Base-by-base conservation (phyloP, 2,113 vertebrate species). In the Machaerirhynchus nigripectus region DNA sequence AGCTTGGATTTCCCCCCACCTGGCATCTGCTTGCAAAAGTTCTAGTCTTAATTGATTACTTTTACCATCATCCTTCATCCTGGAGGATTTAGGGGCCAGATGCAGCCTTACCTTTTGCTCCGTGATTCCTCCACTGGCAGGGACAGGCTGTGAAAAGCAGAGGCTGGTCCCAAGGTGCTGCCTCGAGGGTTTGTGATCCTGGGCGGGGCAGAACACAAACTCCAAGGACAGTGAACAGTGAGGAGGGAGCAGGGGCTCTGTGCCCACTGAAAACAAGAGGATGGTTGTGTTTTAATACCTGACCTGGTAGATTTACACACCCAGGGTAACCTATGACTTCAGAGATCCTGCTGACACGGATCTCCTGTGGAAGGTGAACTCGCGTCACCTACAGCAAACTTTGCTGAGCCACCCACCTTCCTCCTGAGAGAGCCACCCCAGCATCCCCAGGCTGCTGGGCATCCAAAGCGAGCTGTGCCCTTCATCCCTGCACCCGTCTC, bases 281-380 rank as follows among this genome's bases (percentile, higher is more conserved):
- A 21, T 5, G 13, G 30, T 2, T 1, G 0, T 46, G 65, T 52
- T 84, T 81, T 69, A 60, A 78, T 40, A 49, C 1, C 24, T 88
- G 52, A n/a, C 16, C 16, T 44, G 33, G 14, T 49, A 69, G 37
- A 44, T 61, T 84, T 49, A 49, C n/a, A 57, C 24, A 44, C 2
- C 5, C 9, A 18, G 31, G 5, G 3, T 61, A 39, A 33, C 10
- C 33, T 22, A 47, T 0, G 0, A 23, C n/a, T 78, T 61, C n/a
- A 85, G 56, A 40, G 13, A 10, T 68, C 57, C 56, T 59, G 35
- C 49, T 86, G 30, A 69, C 35, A 40, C 0, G 0, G 20, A 59
- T 33, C 11, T 71, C n/a, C 56, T 39, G 13, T 21, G 23, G 12
- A 78, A 84, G 15, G 33, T 40, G 30, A 76, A 60, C n/a, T 65